Conservation (phyloP, 2,113 vertebrate genomes). For the Neopipo cinnamomea region DNA sequence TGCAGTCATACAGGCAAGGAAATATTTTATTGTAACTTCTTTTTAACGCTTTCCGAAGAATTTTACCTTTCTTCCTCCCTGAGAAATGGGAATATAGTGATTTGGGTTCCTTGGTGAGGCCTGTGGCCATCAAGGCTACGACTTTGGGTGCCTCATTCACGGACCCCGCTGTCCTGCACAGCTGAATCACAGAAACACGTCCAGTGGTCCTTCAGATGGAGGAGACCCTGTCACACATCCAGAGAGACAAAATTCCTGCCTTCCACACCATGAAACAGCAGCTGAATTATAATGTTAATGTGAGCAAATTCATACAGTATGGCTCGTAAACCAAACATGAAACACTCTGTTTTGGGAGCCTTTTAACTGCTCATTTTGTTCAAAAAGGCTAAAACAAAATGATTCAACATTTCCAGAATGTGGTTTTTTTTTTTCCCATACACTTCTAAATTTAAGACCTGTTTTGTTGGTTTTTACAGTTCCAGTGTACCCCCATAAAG, state of each 20-base stretch:
- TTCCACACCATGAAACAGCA: not conserved
- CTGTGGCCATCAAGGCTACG: not conserved
- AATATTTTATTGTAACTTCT: not conserved
- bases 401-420: not conserved
- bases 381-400: not conserved
- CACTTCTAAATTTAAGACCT: not conserved
- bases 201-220: not conserved
- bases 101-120: not conserved
- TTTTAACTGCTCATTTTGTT: not conserved
- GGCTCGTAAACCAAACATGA: not conserved
- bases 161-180: fast-evolving
- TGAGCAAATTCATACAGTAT: not conserved
- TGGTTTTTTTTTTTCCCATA: fast-evolving
- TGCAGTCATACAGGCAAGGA: not conserved
- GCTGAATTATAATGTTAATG: fast-evolving
- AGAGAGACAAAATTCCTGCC: not conserved
- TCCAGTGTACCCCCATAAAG: not conserved
- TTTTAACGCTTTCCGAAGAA: not conserved
- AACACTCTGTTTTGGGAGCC: not conserved
- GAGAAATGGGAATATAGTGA: not conserved
- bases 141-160: not conserved
- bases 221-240: not conserved
- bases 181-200: not conserved
- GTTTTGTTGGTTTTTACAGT: not conserved
- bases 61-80: not conserved